Base-by-base conservation (phyloP, 2,888 invertebrate genomes). In the Parnassius apollo region DNA sequence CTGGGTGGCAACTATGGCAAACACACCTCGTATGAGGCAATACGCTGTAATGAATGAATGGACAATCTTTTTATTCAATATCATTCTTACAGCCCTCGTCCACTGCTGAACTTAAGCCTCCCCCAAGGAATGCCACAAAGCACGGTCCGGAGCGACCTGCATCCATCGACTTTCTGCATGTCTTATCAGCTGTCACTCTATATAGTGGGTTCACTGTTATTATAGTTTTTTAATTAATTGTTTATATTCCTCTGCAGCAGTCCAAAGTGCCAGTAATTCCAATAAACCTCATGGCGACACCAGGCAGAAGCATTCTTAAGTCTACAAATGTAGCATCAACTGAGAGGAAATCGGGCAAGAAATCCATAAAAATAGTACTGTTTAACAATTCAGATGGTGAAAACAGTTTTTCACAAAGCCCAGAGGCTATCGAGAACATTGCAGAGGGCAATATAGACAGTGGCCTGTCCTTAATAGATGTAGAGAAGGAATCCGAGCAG, bases 241-340 rank as follows among this genome's bases (percentile, higher is more conserved):
- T 18, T 59, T 61, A 60, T 42, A 44, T 11, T 8, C 10, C 8
- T 1, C 44, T 11, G 44, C 9, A 59, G 52, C 70, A 66, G 46
- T 74, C 82, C 78, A 75, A 71, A 71, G 77, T 83, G 1, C 79
- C 79, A 0, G 22, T 78, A 18, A 76, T 78, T 0, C 78, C 80
- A 0, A 69, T 85, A 8, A 78, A 83, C 65, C 49, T 81, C 0
- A 64, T 72, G 49, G 86, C 86, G 0, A 90, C 90, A 0, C 90
- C 91, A 0, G 86, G 80, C 0, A 81, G 86, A 1, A 90, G 91
- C 66, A 90, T 91, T 49, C 80, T 91, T 2, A 91, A 91, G 56
- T 74, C 78, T 0, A 48, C 72, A 1, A 78, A 73, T 42, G 53
- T 44, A 10, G 51, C 60, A 11, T 71, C 74, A 0, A 69, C 66